phyloP scores from a whole-genome alignment of 1,140 invertebrate species.

The Plectrocnemia conspersa region DNA sequence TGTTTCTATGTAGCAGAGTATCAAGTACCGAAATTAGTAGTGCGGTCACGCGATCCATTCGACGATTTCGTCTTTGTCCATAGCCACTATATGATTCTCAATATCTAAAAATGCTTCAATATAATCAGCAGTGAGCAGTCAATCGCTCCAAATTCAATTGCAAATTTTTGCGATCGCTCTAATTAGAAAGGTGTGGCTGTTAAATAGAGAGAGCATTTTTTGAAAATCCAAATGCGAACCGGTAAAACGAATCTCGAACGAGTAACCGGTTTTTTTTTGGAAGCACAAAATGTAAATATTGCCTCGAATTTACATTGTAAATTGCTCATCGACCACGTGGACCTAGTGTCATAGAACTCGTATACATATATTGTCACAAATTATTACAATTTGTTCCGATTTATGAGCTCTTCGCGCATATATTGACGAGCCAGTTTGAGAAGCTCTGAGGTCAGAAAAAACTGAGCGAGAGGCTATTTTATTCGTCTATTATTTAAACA shows the following conservation, averaged over 20 bases:
- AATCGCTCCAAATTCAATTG: background rate
- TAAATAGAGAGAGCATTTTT: too few species aligned
- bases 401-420: background rate
- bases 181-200: too few species aligned
- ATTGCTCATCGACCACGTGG: background rate
- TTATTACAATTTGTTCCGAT: too few species aligned
- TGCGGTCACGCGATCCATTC: slow-evolving; percentile 21
- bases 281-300: background rate
- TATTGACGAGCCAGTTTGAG: background rate
- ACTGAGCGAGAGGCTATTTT: slow-evolving; percentile 8
- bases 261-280: background rate
- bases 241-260: background rate
- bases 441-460: background rate
- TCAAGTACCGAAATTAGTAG: slow-evolving; percentile 26
- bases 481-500: slow-evolving; percentile 26
- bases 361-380: background rate
- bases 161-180: too few species aligned
- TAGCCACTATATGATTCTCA: too few species aligned
- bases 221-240: background rate
- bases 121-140: background rate
- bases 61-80: slow-evolving; percentile 11
- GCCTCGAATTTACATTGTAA: background rate
- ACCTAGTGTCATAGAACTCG: background rate
- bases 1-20: too few species aligned
- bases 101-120: slow-evolving; percentile 6